A percentile compares a stretch with the other conserved stretches of the same genome.
Conservation (phyloP, 2,113 vertebrate species). For the Alectura lathami region DNA sequence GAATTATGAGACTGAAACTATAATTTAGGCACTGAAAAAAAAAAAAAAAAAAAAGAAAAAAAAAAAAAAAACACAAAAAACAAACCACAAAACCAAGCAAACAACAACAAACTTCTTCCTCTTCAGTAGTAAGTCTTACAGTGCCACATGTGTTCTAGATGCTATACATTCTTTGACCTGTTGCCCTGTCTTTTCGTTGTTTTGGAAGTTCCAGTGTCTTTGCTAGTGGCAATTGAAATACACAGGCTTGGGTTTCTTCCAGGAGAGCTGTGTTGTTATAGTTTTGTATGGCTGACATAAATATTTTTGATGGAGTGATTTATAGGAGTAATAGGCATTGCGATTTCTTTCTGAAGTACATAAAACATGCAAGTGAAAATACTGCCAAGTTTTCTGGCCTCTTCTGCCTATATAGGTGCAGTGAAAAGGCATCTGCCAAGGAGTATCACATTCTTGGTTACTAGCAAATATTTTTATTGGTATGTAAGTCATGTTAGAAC, state of each 20-base stretch:
- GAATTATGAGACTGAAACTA: neutral
- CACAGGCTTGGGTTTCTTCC: neutral
- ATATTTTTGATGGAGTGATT: conserved; percentile 54
- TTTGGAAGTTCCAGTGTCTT: neutral
- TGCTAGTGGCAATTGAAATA: neutral
- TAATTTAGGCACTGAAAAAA: neutral
- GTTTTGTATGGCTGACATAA: conserved; percentile 35
- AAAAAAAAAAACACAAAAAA: neutral
- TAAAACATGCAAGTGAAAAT: conserved; percentile 42
- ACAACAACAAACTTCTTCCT: rapidly evolving
- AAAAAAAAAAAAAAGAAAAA: neutral
- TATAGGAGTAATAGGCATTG: conserved; percentile 13
- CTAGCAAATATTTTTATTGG: conserved; percentile 51
- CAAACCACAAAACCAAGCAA: neutral
- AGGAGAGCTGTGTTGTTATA: conserved; percentile 4
- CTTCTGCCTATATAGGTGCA: neutral
- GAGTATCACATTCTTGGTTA: neutral
- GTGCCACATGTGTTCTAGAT: neutral
- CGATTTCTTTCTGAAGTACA: conserved; percentile 36
- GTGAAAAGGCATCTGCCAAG: conserved; percentile 23
- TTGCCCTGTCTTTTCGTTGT: neutral
- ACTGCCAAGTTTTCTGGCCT: neutral
- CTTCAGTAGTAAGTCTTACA: neutral
- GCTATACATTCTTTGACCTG: neutral
- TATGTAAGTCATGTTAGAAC: conserved; percentile 35